Evolutionary conservation across 2,888 invertebrate genomes (phyloP).

Genomic region (Calephelis perditalis): DNA sequence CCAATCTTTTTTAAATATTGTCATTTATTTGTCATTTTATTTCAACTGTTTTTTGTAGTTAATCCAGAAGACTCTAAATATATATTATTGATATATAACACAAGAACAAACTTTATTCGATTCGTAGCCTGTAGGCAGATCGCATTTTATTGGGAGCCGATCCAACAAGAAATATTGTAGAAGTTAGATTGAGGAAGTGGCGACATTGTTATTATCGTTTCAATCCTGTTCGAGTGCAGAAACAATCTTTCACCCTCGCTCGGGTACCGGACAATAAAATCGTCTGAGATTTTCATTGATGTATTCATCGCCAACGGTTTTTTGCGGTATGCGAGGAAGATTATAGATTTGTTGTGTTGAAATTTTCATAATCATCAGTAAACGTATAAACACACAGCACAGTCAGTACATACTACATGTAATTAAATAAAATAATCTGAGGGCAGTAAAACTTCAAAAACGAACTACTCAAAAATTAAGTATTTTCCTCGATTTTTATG

Average conservation of each 20-base stretch:
- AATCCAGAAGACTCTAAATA: neutral
- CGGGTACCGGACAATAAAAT: conserved; percentile 34
- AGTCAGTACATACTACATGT: too few species aligned
- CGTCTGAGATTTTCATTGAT: conserved; percentile 8
- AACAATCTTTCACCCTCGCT: conserved; percentile 64
- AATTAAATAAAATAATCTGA: too few species aligned
- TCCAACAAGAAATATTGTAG: conserved; percentile 61
- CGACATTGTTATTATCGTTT: conserved; percentile 72
- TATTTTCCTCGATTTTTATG: too few species aligned
- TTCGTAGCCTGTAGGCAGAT: conserved; percentile 28
- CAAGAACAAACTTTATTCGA: conserved; percentile 7
- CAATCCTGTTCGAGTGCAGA: conserved; percentile 55
- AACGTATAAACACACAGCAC: too few species aligned
- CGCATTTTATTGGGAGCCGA: conserved; percentile 57
- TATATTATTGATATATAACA: neutral
- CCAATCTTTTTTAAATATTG: neutral
- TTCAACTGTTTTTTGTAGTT: neutral
- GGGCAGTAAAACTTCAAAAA: too few species aligned
- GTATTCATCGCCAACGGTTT: neutral
- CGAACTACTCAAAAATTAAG: too few species aligned
- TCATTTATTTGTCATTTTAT: neutral
- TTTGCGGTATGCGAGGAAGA: neutral
- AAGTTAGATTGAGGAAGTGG: conserved; percentile 71
- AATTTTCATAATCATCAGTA: too few species aligned
- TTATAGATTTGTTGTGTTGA: too few species aligned